Conservation (phyloP, 2,113 vertebrate species). For the Dasypus novemcinctus region DNA sequence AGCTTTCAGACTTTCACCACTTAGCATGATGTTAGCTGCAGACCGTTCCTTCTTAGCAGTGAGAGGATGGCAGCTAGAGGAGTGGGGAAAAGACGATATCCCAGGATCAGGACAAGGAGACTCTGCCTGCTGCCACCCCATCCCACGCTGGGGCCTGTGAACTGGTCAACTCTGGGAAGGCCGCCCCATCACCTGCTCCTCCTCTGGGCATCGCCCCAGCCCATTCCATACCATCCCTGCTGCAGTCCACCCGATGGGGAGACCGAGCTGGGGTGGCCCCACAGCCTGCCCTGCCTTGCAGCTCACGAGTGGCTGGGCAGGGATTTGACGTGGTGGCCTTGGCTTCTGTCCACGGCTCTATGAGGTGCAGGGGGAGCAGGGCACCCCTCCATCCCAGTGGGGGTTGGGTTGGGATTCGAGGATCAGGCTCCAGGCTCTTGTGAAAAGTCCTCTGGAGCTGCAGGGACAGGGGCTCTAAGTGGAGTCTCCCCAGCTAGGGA, state of each 20-base stretch:
- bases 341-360: background rate
- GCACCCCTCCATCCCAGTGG: background rate
- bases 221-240: background rate
- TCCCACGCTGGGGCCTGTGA: background rate
- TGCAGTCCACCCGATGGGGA: background rate
- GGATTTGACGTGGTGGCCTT: background rate
- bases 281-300: background rate
- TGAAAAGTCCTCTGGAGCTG: background rate
- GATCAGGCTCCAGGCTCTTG: background rate
- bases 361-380: too few species aligned
- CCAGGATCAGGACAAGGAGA: too few species aligned
- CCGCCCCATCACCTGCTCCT: background rate
- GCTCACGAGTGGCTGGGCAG: background rate
- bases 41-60: background rate
- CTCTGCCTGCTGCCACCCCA: fast-evolving
- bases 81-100: background rate
- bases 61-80: background rate
- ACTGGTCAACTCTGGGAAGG: background rate
- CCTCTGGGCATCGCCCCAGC: background rate
- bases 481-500: background rate
- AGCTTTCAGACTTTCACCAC: too few species aligned
- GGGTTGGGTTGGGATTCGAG: background rate
- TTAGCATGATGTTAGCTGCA: too few species aligned
- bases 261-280: background rate
- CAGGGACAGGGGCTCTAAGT: background rate